These are phyloP conservation scores for Sebastes reedi DNA, from an alignment of 2,797 vertebrate species.

Conservation along the genomic window DNA sequence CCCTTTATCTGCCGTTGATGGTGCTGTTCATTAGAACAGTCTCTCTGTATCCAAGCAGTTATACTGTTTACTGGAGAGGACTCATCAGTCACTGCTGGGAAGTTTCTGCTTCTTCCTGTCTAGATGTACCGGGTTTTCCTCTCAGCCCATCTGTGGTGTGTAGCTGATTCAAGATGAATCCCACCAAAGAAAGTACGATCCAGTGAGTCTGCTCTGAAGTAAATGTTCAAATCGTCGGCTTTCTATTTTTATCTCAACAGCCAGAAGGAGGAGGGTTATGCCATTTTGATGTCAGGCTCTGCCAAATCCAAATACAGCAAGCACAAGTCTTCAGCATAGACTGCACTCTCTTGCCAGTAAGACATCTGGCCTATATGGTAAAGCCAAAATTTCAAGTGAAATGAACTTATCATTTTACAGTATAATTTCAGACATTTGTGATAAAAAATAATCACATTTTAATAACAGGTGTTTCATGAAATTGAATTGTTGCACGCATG, in stretches of 20 bases:
- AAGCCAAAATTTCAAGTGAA: background rate
- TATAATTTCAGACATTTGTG: background rate
- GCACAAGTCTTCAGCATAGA: background rate
- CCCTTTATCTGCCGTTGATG: background rate
- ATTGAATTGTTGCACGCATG: background rate
- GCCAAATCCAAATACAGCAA: background rate
- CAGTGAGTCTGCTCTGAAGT: background rate
- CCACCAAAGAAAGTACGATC: background rate
- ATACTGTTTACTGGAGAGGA: background rate
- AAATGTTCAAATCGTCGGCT: background rate
- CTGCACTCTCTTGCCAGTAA: background rate
- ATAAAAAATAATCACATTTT: background rate
- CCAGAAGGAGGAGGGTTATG: background rate
- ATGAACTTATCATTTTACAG: background rate
- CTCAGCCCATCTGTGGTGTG: conserved; percentile 3
- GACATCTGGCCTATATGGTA: too few relatives aligned
- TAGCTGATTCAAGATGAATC: background rate
- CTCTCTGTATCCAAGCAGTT: background rate
- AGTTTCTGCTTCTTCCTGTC: background rate
- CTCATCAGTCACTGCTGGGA: background rate
- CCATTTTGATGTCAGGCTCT: background rate
- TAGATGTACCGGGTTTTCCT: background rate
- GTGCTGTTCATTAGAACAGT: background rate
- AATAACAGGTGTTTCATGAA: background rate
- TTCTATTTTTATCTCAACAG: background rate